These are phyloP conservation scores for Lysandra coridon DNA, from an alignment of 2,888 invertebrate species.

Conservation along the genomic window DNA sequence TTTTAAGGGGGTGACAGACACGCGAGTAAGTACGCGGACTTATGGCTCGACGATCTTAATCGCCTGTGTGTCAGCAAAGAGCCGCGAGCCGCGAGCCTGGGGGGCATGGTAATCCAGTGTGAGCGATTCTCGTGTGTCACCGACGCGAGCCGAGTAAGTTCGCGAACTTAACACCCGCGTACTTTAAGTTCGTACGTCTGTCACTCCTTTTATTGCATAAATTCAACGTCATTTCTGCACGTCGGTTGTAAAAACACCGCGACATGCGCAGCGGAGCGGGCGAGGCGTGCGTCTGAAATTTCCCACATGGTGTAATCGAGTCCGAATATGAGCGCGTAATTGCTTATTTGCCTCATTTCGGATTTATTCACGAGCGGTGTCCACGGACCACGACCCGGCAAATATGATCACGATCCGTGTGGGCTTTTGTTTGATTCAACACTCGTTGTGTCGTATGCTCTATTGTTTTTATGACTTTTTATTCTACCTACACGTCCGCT, in stretches of 20 bases:
- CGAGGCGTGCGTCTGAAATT: slow-evolving; percentile 55
- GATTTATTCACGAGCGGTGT: slow-evolving; percentile 61
- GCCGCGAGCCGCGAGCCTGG: too few relatives aligned
- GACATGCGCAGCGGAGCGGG: slow-evolving; percentile 20
- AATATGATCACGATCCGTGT: slow-evolving; percentile 43
- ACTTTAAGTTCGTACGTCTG: too few relatives aligned
- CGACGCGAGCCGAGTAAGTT: too few relatives aligned
- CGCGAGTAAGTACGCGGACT: too few relatives aligned
- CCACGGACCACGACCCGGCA: slow-evolving; percentile 50
- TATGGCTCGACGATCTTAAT: too few relatives aligned
- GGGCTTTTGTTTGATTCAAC: slow-evolving; percentile 38
- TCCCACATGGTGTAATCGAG: slow-evolving; percentile 66
- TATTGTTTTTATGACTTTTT: slow-evolving; percentile 1
- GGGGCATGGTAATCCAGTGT: too few relatives aligned
- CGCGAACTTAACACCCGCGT: too few relatives aligned
- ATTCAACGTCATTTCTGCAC: neutral
- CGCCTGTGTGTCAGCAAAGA: too few relatives aligned
- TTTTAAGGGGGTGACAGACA: neutral
- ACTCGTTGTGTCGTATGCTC: slow-evolving; percentile 20
- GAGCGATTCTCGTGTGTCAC: too few relatives aligned
- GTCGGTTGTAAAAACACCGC: slow-evolving; percentile 8
- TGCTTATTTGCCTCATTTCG: slow-evolving; percentile 77
- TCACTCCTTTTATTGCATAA: neutral
- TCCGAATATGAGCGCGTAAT: slow-evolving; percentile 69
- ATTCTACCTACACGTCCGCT: slow-evolving; percentile 12